Percentiles rank a stretch among this genome's conserved stretches.
phyloP scores from a whole-genome alignment of 2,113 vertebrate species.

The Ceyx melanurus region DNA sequence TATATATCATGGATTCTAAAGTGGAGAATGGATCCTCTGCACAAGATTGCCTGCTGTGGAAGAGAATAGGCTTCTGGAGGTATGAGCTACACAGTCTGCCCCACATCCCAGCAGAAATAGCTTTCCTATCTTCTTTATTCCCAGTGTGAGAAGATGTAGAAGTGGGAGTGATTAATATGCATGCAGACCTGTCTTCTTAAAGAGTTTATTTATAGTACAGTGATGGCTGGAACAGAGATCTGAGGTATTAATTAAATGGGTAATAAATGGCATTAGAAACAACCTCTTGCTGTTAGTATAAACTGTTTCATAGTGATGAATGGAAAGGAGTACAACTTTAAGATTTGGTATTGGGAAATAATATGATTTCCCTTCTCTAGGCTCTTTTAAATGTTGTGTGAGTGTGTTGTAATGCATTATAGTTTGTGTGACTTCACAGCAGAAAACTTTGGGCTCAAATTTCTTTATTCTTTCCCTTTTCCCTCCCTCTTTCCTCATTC shows the following conservation, averaged over 20 bases:
- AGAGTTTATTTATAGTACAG: neutral
- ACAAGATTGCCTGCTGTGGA: neutral
- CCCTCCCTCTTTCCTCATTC: neutral
- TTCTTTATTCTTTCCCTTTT: neutral
- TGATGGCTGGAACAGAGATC: neutral
- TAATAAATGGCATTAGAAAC: neutral
- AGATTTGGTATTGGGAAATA: neutral
- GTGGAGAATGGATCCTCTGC: neutral
- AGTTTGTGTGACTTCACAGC: neutral
- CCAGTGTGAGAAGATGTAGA: neutral
- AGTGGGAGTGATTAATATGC: neutral
- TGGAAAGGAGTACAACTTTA: neutral
- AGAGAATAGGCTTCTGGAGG: neutral
- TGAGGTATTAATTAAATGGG: neutral
- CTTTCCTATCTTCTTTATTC: neutral
- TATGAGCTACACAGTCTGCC: neutral
- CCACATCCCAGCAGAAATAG: neutral
- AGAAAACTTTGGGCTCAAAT: neutral
- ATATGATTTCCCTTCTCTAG: neutral
- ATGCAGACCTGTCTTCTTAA: neutral
- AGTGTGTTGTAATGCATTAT: neutral
- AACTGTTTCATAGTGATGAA: neutral
- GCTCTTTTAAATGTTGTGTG: neutral
- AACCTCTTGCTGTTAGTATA: neutral
- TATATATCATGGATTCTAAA: fast-evolving